Conservation (phyloP, 1,140 invertebrate genomes). For the Parasteatoda tepidariorum region DNA sequence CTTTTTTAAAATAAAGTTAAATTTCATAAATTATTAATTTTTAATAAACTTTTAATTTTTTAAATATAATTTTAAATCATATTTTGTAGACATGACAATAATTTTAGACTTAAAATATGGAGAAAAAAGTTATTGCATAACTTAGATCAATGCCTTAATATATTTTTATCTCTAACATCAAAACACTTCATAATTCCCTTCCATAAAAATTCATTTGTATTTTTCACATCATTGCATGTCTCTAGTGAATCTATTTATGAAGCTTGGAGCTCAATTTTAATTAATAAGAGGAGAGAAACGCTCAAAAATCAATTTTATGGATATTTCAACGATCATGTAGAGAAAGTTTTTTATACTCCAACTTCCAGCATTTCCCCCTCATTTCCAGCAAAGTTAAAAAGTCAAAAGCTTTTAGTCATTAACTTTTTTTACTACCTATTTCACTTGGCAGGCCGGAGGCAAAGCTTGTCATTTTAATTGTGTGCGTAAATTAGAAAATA, state of each 20-base stretch:
- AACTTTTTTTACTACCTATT: neutral
- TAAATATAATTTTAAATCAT: too few species aligned
- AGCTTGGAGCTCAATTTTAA: neutral
- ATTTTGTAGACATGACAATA: too few species aligned
- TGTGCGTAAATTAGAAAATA: conserved; percentile 1
- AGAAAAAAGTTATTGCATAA: too few species aligned
- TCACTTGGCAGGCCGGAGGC: neutral
- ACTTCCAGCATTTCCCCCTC: neutral
- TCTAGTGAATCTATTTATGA: neutral
- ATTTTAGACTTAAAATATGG: too few species aligned
- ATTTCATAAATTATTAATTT: too few species aligned
- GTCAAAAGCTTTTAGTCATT: neutral
- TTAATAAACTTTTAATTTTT: too few species aligned
- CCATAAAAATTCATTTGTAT: neutral
- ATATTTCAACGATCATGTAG: neutral
- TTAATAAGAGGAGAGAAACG: neutral
- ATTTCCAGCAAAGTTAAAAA: neutral
- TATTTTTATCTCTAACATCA: too few species aligned
- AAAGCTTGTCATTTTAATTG: neutral
- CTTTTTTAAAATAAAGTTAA: too few species aligned
- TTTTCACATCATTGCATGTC: neutral
- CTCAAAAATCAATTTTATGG: neutral
- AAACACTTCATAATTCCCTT: too few species aligned
- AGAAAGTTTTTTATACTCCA: neutral
- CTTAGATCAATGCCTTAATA: too few species aligned